Evolutionary conservation across 2,888 invertebrate genomes (phyloP).

Genomic region (Trimorus sp.): DNA sequence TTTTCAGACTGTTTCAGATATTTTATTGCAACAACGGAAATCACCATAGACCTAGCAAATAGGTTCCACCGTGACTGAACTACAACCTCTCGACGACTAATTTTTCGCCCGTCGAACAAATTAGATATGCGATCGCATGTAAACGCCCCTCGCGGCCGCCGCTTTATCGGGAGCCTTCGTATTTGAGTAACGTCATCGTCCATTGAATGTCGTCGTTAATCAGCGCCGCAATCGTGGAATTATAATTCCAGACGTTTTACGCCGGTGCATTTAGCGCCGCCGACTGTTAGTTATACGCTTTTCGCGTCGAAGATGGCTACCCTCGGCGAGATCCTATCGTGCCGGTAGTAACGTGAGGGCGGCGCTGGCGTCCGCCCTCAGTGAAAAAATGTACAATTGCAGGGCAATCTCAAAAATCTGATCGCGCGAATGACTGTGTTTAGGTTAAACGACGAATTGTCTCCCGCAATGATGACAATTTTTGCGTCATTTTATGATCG

Average conservation of each 20-base stretch:
- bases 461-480: too few species aligned
- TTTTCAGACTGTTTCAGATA: too few species aligned
- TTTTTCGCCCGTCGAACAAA: conserved; percentile 32
- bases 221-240: conserved; percentile 51
- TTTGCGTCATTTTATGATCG: too few species aligned
- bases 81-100: background rate
- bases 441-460: too few species aligned
- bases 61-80: too few species aligned
- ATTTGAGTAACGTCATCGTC: conserved; percentile 52
- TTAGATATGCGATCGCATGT: conserved; percentile 49
- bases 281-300: conserved; percentile 52
- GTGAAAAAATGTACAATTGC: too few species aligned
- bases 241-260: conserved; percentile 54
- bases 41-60: too few species aligned
- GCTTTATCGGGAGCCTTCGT: conserved; percentile 39
- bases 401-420: too few species aligned
- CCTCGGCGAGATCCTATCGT: background rate
- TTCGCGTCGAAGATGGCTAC: conserved; percentile 38
- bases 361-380: background rate
- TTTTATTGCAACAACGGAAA: too few species aligned
- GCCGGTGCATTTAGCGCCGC: conserved; percentile 41
- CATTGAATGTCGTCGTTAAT: conserved; percentile 51
- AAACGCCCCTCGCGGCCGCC: conserved; percentile 12
- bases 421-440: too few species aligned
- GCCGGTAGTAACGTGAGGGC: background rate